Evolutionary conservation across 2,113 vertebrate species (phyloP).

Genomic region (Daboia siamensis): DNA sequence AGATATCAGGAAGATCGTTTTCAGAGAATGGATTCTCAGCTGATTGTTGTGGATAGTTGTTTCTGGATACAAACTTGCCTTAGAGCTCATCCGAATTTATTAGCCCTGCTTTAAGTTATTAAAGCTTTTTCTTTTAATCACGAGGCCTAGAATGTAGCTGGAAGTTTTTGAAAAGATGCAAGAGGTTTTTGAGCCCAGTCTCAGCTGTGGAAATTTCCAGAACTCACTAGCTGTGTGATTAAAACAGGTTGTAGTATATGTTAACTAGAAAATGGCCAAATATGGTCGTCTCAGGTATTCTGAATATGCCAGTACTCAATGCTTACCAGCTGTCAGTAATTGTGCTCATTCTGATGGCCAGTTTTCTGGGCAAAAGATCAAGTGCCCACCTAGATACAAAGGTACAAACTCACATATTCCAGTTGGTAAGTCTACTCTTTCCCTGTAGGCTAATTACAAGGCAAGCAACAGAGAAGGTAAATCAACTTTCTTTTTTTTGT

Average conservation of each 20-base stretch:
- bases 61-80: not conserved
- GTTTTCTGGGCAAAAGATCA: not conserved
- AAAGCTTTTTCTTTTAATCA: not conserved
- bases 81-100: not conserved
- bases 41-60: not conserved
- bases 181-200: not conserved
- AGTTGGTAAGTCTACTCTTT: not conserved
- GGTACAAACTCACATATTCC: not conserved
- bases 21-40: not conserved
- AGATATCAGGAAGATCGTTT: not conserved
- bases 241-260: not conserved
- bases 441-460: not conserved
- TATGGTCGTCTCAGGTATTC: rapidly evolving
- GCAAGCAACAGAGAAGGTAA: not conserved
- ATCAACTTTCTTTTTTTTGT: not conserved
- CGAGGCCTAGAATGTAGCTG: not conserved
- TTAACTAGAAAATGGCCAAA: rapidly evolving
- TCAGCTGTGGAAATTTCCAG: not conserved
- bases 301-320: rapidly evolving
- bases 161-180: not conserved
- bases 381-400: not conserved
- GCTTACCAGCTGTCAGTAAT: rapidly evolving
- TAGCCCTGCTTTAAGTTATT: not conserved
- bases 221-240: not conserved
- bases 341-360: not conserved